Conservation (phyloP, 2,888 invertebrate species). For the Alentia gelatinosa region DNA sequence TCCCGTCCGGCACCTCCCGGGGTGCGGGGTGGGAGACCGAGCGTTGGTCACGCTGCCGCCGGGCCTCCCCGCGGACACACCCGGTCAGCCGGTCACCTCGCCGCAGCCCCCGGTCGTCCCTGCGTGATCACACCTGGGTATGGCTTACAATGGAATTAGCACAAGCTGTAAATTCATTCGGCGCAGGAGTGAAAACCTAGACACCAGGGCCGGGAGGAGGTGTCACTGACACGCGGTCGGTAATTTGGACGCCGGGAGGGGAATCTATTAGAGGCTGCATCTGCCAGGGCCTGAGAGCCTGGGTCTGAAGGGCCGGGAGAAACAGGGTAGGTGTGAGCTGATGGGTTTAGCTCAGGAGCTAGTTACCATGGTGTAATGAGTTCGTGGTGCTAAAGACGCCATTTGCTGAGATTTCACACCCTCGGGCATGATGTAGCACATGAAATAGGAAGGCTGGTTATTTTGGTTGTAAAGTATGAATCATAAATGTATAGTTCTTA, state of each 20-base stretch:
- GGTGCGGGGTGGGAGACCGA: not conserved
- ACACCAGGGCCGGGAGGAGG: not conserved
- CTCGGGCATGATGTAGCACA: too few relatives aligned
- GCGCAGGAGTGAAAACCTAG: not conserved
- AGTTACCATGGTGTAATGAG: not conserved
- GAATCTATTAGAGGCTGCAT: not conserved
- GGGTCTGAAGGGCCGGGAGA: not conserved
- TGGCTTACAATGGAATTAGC: constrained; percentile 10
- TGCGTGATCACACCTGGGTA: not conserved
- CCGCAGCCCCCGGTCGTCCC: not conserved
- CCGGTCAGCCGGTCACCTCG: not conserved
- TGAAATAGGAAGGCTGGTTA: too few relatives aligned
- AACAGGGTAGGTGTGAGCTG: not conserved
- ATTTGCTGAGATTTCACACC: too few relatives aligned
- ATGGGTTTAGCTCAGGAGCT: not conserved
- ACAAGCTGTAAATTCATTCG: not conserved
- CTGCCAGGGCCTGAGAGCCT: not conserved
- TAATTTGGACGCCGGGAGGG: not conserved
- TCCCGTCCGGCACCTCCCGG: not conserved
- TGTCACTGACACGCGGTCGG: not conserved
- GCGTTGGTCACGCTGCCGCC: not conserved
- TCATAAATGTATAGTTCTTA: too few relatives aligned
- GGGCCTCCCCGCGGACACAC: not conserved
- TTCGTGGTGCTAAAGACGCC: too few relatives aligned
- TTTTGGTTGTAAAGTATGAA: too few relatives aligned